A percentile compares a stretch with the other conserved stretches of the same genome.
Conservation (phyloP, 2,113 vertebrate genomes). For the Melanerpes formicivorus region DNA sequence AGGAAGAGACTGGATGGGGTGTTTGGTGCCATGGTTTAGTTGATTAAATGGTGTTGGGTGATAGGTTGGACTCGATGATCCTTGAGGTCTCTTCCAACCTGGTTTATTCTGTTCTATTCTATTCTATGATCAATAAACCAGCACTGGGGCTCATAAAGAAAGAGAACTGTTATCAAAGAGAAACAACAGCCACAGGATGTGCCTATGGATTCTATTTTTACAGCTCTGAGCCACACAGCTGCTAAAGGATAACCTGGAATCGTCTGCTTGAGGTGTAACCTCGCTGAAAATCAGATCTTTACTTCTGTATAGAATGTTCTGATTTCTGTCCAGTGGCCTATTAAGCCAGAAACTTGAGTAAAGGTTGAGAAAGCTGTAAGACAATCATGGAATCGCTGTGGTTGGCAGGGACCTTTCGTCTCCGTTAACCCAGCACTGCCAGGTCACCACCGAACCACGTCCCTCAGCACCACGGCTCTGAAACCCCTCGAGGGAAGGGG, state of each 20-base stretch:
- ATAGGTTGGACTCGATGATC: too few species aligned
- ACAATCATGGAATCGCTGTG: not conserved
- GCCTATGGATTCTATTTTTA: not conserved
- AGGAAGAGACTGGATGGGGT: too few species aligned
- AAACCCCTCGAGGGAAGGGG: not conserved
- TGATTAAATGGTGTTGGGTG: too few species aligned
- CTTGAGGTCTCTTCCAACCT: too few species aligned
- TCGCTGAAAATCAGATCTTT: not conserved
- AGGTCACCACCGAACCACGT: not conserved
- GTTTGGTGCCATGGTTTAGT: too few species aligned
- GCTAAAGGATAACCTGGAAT: not conserved
- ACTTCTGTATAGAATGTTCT: fast-evolving
- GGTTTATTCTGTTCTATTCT: too few species aligned
- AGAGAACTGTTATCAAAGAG: not conserved
- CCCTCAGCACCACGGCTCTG: not conserved
- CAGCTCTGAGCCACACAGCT: fast-evolving
- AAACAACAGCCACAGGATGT: not conserved
- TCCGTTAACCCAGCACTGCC: not conserved
- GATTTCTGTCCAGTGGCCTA: fast-evolving
- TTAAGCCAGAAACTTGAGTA: not conserved
- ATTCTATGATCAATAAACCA: too few species aligned
- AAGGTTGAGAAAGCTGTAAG: fast-evolving
- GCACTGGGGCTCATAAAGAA: too few species aligned
- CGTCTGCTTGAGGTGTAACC: fast-evolving
- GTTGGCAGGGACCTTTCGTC: not conserved